phyloP scores from a whole-genome alignment of 2,888 invertebrate genomes.

The Taphrorychus bicolor region DNA sequence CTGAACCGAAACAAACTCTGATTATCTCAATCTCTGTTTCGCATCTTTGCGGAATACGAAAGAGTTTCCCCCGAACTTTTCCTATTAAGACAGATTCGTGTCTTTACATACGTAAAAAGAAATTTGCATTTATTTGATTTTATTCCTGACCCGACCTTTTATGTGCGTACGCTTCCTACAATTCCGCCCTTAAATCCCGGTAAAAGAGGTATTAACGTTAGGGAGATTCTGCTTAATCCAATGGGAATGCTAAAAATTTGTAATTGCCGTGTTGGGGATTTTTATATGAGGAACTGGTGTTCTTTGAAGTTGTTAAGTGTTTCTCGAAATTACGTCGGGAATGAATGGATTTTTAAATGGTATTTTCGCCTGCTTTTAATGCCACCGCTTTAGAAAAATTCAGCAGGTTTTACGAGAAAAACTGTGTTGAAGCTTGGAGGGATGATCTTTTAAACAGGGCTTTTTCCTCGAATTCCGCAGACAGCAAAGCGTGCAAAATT shows the following conservation, averaged over 20 bases:
- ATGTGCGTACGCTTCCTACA: background rate
- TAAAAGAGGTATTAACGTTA: background rate
- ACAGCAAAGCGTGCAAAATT: background rate
- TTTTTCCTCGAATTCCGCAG: background rate
- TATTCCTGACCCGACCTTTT: constrained; percentile 8
- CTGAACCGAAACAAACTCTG: constrained; percentile 50
- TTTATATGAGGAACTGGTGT: background rate
- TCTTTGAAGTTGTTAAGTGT: background rate
- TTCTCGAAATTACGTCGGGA: background rate
- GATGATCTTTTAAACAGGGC: background rate
- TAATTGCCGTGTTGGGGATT: background rate
- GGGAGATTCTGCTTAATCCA: background rate
- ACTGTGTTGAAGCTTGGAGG: background rate
- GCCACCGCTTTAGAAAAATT: background rate
- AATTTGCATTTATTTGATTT: constrained; percentile 40
- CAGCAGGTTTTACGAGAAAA: background rate
- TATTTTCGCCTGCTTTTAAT: background rate
- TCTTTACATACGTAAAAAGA: constrained; percentile 39
- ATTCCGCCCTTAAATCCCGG: background rate
- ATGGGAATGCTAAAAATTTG: background rate
- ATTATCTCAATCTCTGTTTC: constrained; percentile 37
- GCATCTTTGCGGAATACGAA: constrained; percentile 37
- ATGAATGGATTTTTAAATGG: background rate
- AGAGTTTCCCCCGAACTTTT: constrained; percentile 38
- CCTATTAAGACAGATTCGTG: constrained; percentile 38